Percentiles rank a stretch among this genome's conserved stretches.
phyloP scores from a whole-genome alignment of 2,888 invertebrate species.

The Rutpela maculata region DNA sequence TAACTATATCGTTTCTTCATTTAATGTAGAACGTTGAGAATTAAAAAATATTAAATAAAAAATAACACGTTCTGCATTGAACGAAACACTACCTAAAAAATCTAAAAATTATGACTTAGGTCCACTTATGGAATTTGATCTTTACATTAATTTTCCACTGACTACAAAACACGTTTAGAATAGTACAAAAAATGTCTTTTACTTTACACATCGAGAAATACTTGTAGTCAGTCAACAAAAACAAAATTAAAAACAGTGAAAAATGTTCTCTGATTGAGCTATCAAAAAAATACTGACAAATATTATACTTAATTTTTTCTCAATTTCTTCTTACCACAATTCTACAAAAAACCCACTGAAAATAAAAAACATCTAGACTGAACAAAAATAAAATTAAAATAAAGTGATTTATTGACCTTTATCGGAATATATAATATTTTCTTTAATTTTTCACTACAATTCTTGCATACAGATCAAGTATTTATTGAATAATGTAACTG shows the following conservation, averaged over 20 bases:
- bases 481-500: too few relatives aligned
- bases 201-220: conserved; percentile 34
- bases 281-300: conserved; percentile 50
- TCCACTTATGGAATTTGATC: conserved; percentile 64
- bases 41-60: conserved; percentile 38
- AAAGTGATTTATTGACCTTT: too few relatives aligned
- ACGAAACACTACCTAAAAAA: conserved; percentile 42
- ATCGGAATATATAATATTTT: too few relatives aligned
- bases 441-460: too few relatives aligned
- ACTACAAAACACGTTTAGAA: conserved; percentile 47
- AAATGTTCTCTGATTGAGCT: conserved; percentile 47
- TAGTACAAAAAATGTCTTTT: conserved; percentile 53
- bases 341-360: too few relatives aligned
- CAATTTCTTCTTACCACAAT: neutral
- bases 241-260: conserved; percentile 29
- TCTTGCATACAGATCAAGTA: too few relatives aligned
- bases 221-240: conserved; percentile 37
- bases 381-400: too few relatives aligned
- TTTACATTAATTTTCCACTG: conserved; percentile 48
- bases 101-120: conserved; percentile 63
- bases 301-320: conserved; percentile 22
- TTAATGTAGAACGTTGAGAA: conserved; percentile 38
- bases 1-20: conserved; percentile 29
- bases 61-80: conserved; percentile 33
- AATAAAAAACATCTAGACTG: too few relatives aligned